A percentile compares a stretch with the other conserved stretches of the same genome.
These are phyloP conservation scores for Nemoura dubitans DNA, from an alignment of 2,888 invertebrate genomes.

Conservation along the genomic window DNA sequence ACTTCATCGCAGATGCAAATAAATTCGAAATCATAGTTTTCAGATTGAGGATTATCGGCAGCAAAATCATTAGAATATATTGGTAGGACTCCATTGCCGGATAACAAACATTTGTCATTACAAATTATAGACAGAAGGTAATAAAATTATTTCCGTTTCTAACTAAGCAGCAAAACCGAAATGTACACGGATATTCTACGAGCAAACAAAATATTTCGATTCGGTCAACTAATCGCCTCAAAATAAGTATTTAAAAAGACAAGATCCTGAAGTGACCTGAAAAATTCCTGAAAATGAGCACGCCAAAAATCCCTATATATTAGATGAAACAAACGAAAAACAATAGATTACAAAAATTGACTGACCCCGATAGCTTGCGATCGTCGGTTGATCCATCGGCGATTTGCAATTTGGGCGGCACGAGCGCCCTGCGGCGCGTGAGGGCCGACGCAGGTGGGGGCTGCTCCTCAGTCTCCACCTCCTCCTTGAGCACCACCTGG, in stretches of 20 bases:
- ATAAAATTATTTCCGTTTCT: too few species aligned
- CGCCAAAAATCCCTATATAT: not conserved
- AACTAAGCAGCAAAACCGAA: too few species aligned
- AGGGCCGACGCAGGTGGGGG: constrained; percentile 59
- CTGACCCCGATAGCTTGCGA: constrained; percentile 47
- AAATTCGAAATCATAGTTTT: not conserved
- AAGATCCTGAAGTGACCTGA: too few species aligned
- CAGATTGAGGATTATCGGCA: not conserved
- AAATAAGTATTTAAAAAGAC: too few species aligned
- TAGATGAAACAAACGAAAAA: not conserved
- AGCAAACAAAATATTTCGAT: too few species aligned
- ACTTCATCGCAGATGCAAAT: not conserved
- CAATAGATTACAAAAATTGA: not conserved
- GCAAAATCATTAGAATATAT: too few species aligned
- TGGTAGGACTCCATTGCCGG: not conserved
- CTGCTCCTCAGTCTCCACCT: constrained; percentile 54
- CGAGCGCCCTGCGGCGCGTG: constrained; percentile 59
- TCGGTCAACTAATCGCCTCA: too few species aligned
- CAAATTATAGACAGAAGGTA: too few species aligned
- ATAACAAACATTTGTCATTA: not conserved
- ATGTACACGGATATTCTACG: too few species aligned
- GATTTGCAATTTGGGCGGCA: constrained; percentile 59
- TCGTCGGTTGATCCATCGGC: constrained; percentile 33
- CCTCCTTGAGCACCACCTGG: constrained; percentile 20
- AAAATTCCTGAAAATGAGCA: too few species aligned